Percentiles rank a stretch among this genome's conserved stretches.
These are phyloP conservation scores for Agrochola macilenta DNA, from an alignment of 2,888 invertebrate genomes.

Conservation along the genomic window DNA sequence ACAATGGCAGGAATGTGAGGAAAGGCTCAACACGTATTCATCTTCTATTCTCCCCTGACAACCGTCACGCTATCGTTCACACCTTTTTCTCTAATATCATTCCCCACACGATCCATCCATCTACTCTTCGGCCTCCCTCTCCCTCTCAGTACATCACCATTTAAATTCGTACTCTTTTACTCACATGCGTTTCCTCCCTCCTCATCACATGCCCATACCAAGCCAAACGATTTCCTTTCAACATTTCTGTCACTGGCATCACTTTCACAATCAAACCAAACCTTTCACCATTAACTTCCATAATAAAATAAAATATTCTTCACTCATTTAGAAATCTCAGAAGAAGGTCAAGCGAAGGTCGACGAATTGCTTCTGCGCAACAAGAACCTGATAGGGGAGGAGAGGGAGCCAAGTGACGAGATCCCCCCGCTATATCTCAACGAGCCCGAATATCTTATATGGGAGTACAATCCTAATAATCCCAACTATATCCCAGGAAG, in stretches of 20 bases:
- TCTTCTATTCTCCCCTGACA: background rate
- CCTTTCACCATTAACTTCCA: background rate
- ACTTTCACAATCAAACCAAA: background rate
- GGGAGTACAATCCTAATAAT: conserved; percentile 89
- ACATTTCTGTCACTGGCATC: background rate
- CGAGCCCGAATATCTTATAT: conserved; percentile 88
- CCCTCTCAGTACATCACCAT: background rate
- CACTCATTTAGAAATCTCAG: conserved; percentile 81
- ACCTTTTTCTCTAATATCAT: background rate
- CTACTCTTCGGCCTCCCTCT: background rate
- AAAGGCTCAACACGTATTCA: background rate
- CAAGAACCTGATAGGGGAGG: conserved; percentile 78
- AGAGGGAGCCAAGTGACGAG: conserved; percentile 84
- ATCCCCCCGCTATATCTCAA: conserved; percentile 87
- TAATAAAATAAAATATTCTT: background rate
- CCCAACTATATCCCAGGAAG: conserved; percentile 85
- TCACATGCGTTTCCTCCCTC: background rate
- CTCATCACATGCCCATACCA: background rate
- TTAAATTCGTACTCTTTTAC: background rate
- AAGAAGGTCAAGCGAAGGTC: conserved; percentile 83
- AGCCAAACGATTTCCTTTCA: background rate
- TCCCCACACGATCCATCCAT: background rate
- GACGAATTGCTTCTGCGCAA: conserved; percentile 87
- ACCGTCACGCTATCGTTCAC: background rate
- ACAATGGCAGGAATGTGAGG: too few relatives aligned